A percentile compares a stretch with the other conserved stretches of the same genome.
Evolutionary conservation across 1,140 invertebrate genomes (phyloP).

Genomic region (Zophobas morio): DNA sequence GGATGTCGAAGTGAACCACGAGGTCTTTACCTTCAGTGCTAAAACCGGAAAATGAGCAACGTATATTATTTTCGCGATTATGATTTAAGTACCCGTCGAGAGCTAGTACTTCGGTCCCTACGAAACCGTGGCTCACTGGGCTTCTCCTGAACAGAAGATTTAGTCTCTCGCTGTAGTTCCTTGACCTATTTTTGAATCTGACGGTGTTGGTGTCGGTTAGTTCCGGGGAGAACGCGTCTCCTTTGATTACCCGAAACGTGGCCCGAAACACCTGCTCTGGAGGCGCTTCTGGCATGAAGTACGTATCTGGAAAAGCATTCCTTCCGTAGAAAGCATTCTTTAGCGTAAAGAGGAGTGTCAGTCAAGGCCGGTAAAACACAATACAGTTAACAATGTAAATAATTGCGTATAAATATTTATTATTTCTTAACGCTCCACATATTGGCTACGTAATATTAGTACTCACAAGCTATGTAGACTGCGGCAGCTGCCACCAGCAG

Average conservation of each 20-base stretch:
- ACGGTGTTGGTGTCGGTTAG: constrained; percentile 78
- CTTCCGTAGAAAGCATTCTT: constrained; percentile 11
- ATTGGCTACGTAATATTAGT: constrained; percentile 19
- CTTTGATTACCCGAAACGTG: constrained; percentile 78
- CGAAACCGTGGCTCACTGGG: constrained; percentile 77
- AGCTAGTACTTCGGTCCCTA: constrained; percentile 80
- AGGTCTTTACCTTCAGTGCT: constrained; percentile 77
- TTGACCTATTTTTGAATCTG: constrained; percentile 77
- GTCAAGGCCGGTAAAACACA: constrained; percentile 3
- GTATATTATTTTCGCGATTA: background rate
- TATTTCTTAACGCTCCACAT: constrained; percentile 45
- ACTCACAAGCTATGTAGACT: constrained; percentile 92
- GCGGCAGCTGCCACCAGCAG: constrained; percentile 84
- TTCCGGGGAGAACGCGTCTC: constrained; percentile 77
- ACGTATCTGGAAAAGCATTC: constrained; percentile 79
- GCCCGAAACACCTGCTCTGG: constrained; percentile 86
- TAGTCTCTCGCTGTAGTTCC: constrained; percentile 81
- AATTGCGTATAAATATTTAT: constrained; percentile 17
- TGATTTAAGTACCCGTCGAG: constrained; percentile 80
- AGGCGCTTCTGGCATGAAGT: constrained; percentile 80
- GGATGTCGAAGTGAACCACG: constrained; percentile 81
- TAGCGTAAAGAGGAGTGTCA: constrained; percentile 8
- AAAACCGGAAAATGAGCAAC: constrained; percentile 54
- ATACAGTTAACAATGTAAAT: constrained; percentile 20
- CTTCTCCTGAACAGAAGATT: constrained; percentile 83